Percentiles rank a stretch among this genome's conserved stretches.
Evolutionary conservation across 2,113 vertebrate genomes (phyloP).

Genomic region (Gracilinanus agilis): DNA sequence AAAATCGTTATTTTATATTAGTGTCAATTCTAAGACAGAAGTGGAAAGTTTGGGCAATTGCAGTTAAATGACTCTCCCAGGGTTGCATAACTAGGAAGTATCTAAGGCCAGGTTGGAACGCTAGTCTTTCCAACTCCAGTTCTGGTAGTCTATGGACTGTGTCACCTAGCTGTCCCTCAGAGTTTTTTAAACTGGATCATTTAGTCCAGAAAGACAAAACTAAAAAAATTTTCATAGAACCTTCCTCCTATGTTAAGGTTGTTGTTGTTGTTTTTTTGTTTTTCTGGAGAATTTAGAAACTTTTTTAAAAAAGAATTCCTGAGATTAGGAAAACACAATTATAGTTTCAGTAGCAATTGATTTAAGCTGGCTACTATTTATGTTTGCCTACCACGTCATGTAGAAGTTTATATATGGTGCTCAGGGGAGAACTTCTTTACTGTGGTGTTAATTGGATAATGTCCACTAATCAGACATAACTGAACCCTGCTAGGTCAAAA

Average conservation of each 20-base stretch:
- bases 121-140: background rate
- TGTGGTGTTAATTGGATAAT: slow-evolving; percentile 51
- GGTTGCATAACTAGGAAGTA: too few relatives aligned
- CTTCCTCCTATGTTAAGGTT: background rate
- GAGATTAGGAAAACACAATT: slow-evolving; percentile 5
- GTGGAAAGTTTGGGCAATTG: too few relatives aligned
- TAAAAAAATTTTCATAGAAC: background rate
- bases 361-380: background rate
- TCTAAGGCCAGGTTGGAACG: background rate
- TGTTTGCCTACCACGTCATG: background rate
- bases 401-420: slow-evolving; percentile 3
- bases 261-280: background rate
- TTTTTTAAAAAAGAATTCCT: background rate
- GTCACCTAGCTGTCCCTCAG: too few relatives aligned
- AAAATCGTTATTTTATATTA: too few relatives aligned
- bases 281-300: background rate
- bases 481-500: slow-evolving; percentile 27
- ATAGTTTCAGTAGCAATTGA: background rate
- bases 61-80: too few relatives aligned
- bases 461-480: background rate
- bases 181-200: too few relatives aligned
- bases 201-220: background rate
- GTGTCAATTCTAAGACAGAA: too few relatives aligned
- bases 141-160: too few relatives aligned
- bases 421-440: slow-evolving; percentile 2